Base-by-base conservation (phyloP, 2,113 vertebrate species). In the Lipophrys pholis region DNA sequence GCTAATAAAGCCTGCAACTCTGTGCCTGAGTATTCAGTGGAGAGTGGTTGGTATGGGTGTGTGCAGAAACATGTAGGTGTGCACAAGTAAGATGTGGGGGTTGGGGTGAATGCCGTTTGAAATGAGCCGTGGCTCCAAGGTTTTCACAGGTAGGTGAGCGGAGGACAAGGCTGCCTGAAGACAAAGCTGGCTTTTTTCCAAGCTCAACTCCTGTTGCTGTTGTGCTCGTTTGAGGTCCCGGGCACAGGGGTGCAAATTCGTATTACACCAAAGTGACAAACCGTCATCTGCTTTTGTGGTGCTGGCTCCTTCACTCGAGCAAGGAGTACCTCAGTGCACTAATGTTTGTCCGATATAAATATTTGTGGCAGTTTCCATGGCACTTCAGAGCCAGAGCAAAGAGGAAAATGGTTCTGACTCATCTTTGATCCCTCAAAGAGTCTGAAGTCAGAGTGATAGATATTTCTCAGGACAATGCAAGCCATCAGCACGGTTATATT, bases 291-390 rank as follows among this genome's bases (percentile, higher is more conserved):
- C 91, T 90, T 94, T 93, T 92, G 93, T 94, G 90, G 91, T 56
- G 73, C 76, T 86, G 74, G 83, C 77, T 81, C 49, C 46, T 87
- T 85, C 90, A 91, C 75, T 79, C 69, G 5, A 81, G 82, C 52
- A 82, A 88, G 86, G 82, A 92, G 86, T 84, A 72, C 69, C 81
- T 88, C 58, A 76, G 66, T 82, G 35, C 0, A 58, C 87, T 81
- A 84, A 72, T 93, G 89, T 95, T 94, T 94, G 90, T 93, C 54
- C 6, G 71, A 70, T 67, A 77, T 91, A 94, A 94, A 95, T 95
- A 94, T 94, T 94, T 96, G 90, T 78, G 87, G 90, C 87, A 88
- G 94, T 95, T 95, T 92, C 94, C 92, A 94, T 94, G 94, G 93
- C 79, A 94, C 90, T 91, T 90, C 83, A 88, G 80, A 89, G 84